Conservation (phyloP, 1,140 invertebrate species). For the Sarcophaga peregrina region DNA sequence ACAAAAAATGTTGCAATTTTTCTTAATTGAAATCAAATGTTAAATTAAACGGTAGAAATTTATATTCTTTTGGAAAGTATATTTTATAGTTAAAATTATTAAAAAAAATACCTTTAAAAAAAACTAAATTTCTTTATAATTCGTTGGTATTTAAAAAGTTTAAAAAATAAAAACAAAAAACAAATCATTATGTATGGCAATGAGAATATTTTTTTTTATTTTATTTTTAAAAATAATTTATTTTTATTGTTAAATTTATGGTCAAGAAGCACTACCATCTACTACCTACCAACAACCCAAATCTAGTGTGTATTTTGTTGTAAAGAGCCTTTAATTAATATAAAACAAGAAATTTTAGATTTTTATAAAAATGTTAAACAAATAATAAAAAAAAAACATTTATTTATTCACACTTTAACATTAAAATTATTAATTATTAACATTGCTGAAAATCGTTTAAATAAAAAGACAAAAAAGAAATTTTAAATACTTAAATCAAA, state of each 20-base stretch:
- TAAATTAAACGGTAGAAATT: neutral
- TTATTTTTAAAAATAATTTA: no score
- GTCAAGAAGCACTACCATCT: no score
- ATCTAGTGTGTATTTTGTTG: no score
- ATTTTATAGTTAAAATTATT: neutral
- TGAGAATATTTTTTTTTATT: neutral
- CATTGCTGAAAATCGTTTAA: neutral
- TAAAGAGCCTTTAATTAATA: neutral
- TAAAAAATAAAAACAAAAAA: neutral
- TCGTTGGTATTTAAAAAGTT: no score
- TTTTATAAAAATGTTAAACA: neutral
- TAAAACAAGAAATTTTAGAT: neutral
- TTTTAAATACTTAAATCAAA: neutral
- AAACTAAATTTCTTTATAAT: neutral
- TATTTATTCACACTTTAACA: no score
- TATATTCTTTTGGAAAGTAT: neutral
- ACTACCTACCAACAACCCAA: no score
- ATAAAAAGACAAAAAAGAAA: slow-evolving; percentile 21
- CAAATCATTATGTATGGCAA: slow-evolving; percentile 1
- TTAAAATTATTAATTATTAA: no score
- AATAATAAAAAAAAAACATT: neutral
- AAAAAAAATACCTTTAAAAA: neutral
- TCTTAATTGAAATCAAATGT: neutral
- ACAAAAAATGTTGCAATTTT: slow-evolving; percentile 30
- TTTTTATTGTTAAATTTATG: no score